These are phyloP conservation scores for Halesus radiatus DNA, from an alignment of 1,140 invertebrate species.

Conservation along the genomic window DNA sequence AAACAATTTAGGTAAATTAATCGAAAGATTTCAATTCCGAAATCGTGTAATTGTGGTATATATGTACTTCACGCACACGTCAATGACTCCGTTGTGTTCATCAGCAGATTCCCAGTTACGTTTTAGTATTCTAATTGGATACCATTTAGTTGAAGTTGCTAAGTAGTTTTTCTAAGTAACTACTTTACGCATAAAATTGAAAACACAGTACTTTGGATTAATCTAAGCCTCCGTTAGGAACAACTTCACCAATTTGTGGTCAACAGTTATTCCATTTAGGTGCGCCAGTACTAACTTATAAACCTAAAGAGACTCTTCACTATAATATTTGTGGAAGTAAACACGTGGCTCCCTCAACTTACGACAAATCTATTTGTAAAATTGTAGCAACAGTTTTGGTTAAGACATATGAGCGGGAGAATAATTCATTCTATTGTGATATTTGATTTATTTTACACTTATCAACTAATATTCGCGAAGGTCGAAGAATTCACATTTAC, in stretches of 20 bases:
- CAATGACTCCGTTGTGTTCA: background rate
- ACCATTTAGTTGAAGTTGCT: background rate
- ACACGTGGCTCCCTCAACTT: too few relatives aligned
- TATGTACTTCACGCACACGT: background rate
- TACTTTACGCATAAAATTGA: background rate
- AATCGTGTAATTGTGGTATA: background rate
- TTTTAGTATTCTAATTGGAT: background rate
- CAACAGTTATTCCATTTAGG: too few relatives aligned
- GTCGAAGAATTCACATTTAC: too few relatives aligned
- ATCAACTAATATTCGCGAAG: too few relatives aligned
- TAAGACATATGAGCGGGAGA: too few relatives aligned
- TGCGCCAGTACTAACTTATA: too few relatives aligned
- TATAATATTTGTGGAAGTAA: too few relatives aligned
- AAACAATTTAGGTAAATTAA: conserved; percentile 13
- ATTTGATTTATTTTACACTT: too few relatives aligned
- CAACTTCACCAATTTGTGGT: background rate
- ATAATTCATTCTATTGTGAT: too few relatives aligned
- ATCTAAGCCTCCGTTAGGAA: background rate
- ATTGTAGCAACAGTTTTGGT: too few relatives aligned
- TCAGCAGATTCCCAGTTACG: background rate
- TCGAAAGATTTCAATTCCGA: background rate
- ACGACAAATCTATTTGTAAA: background rate
- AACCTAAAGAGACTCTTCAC: too few relatives aligned
- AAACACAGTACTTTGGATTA: conserved; percentile 13
- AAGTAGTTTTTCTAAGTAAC: background rate